Base-by-base conservation (phyloP, 2,113 vertebrate genomes). In the Petromus typicus region DNA sequence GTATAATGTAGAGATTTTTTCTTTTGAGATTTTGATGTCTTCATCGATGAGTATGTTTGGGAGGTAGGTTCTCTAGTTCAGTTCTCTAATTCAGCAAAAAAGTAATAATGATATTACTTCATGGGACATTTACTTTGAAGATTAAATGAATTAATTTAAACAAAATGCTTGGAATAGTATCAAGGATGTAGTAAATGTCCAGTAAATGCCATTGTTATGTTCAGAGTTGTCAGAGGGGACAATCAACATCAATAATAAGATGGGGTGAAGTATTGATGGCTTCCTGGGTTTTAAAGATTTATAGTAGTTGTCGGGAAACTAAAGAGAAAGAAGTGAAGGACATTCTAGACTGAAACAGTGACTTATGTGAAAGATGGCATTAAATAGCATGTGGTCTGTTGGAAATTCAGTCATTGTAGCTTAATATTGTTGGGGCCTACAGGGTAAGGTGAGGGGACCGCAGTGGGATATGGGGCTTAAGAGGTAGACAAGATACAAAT, bases 261-360 rank as follows among this genome's bases (percentile, higher is more conserved):
- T 88, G 67, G 11, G 7, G 0, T 85, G 13, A 3, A 23, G 32
- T 85, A 30, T 92, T 84, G 30, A n/a, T 90, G 56, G 30, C 30
- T 96, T 93, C 61, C 78, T 93, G 87, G 59, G n/a, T 61, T 86
- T 59, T 76, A 95, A 45, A 93, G 82, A 86, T 63, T 87, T 20
- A 5, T 83, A 40, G 57, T 90, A 79, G 69, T 91, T 89, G 85
- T 51, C 37, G 57, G 64, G 64, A 95, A 87, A 22, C 22, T 54
- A 95, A 86, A 45, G n/a, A 51, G 25, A 22, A 73, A 93, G 79
- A 89, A 86, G 66, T 79, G 67, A 93, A 95, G 76, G 54, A 66
- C 67, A 67, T 89, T 90, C 32, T 95, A 64, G 56, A 88, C 3
- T 96, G 59, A 91, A 94, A 32, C 48, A 93, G 81, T 22, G 95